A percentile compares a stretch with the other conserved stretches of the same genome.
These are phyloP conservation scores for Chydorus sphaericus DNA, from an alignment of 2,888 invertebrate genomes.

Conservation along the genomic window DNA sequence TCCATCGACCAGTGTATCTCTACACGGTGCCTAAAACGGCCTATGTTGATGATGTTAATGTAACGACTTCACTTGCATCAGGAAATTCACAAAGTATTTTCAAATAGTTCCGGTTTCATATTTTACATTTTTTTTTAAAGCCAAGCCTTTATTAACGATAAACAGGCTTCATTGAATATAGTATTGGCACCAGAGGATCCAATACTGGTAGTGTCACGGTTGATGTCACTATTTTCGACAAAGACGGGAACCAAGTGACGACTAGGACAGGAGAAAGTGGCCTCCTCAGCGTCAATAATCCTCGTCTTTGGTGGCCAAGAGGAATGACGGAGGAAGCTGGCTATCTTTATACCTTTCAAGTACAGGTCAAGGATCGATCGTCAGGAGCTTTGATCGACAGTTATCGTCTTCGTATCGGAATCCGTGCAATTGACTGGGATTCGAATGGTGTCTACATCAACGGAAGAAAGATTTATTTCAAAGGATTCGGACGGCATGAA, in stretches of 20 bases:
- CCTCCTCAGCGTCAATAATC: slow-evolving; percentile 19
- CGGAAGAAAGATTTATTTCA: slow-evolving; percentile 70
- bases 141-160: slow-evolving; percentile 4
- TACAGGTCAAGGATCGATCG: slow-evolving; percentile 25
- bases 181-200: slow-evolving; percentile 46
- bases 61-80: slow-evolving; percentile 55
- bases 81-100: too few relatives aligned
- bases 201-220: slow-evolving; percentile 1
- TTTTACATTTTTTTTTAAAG: not conserved
- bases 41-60: slow-evolving; percentile 74
- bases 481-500: slow-evolving; percentile 90
- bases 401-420: slow-evolving; percentile 74
- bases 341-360: slow-evolving; percentile 72
- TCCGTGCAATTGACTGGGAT: slow-evolving; percentile 66
- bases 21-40: slow-evolving; percentile 69
- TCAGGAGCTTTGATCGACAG: slow-evolving; percentile 41
- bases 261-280: slow-evolving; percentile 7
- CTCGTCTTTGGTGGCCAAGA: slow-evolving; percentile 34
- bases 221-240: slow-evolving; percentile 14
- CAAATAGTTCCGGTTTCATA: too few relatives aligned
- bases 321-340: slow-evolving; percentile 44
- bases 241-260: slow-evolving; percentile 16
- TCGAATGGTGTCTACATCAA: slow-evolving; percentile 63
- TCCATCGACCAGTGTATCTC: slow-evolving; percentile 78
- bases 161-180: slow-evolving; percentile 57